A percentile compares a stretch with the other conserved stretches of the same genome.
Conservation (phyloP, 2,113 vertebrate species). For the Brachypteracias leptosomus region DNA sequence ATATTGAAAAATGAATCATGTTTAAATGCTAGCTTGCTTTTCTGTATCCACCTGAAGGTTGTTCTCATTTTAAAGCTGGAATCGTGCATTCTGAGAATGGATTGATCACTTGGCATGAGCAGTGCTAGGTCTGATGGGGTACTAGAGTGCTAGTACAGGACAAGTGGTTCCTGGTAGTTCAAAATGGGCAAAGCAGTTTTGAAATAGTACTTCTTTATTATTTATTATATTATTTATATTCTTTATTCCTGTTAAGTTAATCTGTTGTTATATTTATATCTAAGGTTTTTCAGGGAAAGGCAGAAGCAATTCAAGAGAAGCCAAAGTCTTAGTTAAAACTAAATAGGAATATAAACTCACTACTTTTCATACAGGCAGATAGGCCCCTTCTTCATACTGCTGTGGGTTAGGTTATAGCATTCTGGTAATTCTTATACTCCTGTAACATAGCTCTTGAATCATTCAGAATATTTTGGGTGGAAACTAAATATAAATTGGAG, state of each 20-base stretch:
- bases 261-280: neutral
- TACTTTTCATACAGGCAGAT: neutral
- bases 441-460: constrained; percentile 23
- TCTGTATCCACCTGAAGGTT: neutral
- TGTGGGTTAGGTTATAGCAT: neutral
- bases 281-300: neutral
- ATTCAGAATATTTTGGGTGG: constrained; percentile 45
- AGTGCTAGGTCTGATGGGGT: neutral
- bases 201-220: neutral
- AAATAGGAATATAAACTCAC: neutral
- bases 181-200: neutral
- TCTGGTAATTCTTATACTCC: constrained; percentile 34
- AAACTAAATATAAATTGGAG: constrained; percentile 33
- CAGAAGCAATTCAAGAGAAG: neutral
- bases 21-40: neutral
- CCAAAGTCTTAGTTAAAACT: neutral
- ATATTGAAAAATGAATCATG: neutral
- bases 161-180: neutral
- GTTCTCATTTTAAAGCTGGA: neutral
- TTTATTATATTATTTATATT: no score
- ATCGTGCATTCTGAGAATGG: neutral
- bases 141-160: neutral
- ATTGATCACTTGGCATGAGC: neutral
- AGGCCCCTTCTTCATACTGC: constrained; percentile 25
- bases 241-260: neutral